Evolutionary conservation across 1,140 invertebrate genomes (phyloP).

Genomic region (Philopotamus ludificatus): DNA sequence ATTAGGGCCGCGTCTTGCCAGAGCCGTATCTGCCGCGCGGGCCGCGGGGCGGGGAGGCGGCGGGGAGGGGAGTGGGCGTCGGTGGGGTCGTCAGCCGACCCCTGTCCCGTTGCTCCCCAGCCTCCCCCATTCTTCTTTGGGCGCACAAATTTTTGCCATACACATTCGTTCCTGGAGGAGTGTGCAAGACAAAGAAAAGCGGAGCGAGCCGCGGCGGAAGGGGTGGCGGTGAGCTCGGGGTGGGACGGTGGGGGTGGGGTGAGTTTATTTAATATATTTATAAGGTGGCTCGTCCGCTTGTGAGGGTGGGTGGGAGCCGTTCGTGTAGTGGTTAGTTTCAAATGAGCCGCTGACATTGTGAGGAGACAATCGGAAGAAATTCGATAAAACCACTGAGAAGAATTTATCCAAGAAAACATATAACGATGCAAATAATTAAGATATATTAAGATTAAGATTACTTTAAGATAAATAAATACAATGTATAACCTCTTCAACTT

Average conservation of each 20-base stretch:
- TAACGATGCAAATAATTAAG: too few species aligned
- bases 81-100: neutral
- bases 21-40: neutral
- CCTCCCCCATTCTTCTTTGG: slow-evolving; percentile 36
- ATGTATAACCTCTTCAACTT: too few species aligned
- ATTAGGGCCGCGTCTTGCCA: neutral
- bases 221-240: neutral
- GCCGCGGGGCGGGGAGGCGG: neutral
- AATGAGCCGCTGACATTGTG: slow-evolving; percentile 17
- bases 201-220: neutral
- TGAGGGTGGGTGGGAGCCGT: slow-evolving; percentile 2
- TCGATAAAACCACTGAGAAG: too few species aligned
- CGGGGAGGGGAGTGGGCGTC: neutral
- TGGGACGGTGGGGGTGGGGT: slow-evolving; percentile 2
- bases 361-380: slow-evolving; percentile 17
- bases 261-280: slow-evolving; percentile 38
- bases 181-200: slow-evolving; percentile 38
- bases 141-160: slow-evolving; percentile 36
- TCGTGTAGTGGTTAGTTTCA: slow-evolving; percentile 10
- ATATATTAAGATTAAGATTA: too few species aligned
- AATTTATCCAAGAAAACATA: too few species aligned
- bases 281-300: slow-evolving; percentile 27
- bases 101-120: neutral
- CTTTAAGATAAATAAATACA: too few species aligned
- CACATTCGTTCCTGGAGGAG: slow-evolving; percentile 38